Evolutionary conservation across 2,888 invertebrate genomes (phyloP).

Genomic region (Anaspis maculata): DNA sequence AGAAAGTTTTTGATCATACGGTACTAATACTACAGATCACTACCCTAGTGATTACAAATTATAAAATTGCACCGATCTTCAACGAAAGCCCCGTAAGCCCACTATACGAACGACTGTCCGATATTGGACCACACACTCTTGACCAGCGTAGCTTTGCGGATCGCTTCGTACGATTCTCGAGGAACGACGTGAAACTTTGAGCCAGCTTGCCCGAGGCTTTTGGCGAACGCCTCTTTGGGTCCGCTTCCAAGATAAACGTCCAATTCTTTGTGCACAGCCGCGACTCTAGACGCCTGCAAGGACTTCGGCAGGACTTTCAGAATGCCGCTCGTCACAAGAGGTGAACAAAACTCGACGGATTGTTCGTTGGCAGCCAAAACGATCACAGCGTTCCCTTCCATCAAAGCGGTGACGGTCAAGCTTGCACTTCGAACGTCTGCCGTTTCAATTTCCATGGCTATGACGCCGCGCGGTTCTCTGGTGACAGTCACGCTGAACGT

Average conservation of each 20-base stretch:
- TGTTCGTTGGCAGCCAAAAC: conserved; percentile 17
- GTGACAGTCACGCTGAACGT: conserved; percentile 19
- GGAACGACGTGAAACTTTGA: conserved; percentile 9
- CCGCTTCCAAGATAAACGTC: conserved; percentile 18
- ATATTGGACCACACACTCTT: conserved; percentile 33
- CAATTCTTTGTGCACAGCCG: conserved; percentile 21
- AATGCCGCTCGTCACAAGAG: conserved; percentile 22
- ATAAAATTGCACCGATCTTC: too few species aligned
- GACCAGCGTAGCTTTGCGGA: conserved; percentile 19
- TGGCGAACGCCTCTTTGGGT: conserved; percentile 8
- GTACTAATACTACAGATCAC: too few species aligned
- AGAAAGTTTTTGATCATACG: too few species aligned
- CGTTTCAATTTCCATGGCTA: conserved; percentile 22
- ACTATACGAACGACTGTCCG: conserved; percentile 28
- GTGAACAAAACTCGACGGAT: conserved; percentile 17
- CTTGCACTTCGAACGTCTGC: conserved; percentile 14
- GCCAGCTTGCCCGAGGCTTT: conserved; percentile 10
- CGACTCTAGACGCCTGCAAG: conserved; percentile 14
- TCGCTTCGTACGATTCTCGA: conserved; percentile 17
- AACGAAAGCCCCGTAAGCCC: too few species aligned
- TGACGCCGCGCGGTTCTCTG: conserved; percentile 27
- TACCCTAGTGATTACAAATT: too few species aligned
- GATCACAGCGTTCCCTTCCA: conserved; percentile 34
- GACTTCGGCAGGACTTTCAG: conserved; percentile 20
- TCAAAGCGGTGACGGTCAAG: conserved; percentile 26